Evolutionary conservation across 2,113 vertebrate genomes (phyloP).

Genomic region (Forbesichthys agassizii): DNA sequence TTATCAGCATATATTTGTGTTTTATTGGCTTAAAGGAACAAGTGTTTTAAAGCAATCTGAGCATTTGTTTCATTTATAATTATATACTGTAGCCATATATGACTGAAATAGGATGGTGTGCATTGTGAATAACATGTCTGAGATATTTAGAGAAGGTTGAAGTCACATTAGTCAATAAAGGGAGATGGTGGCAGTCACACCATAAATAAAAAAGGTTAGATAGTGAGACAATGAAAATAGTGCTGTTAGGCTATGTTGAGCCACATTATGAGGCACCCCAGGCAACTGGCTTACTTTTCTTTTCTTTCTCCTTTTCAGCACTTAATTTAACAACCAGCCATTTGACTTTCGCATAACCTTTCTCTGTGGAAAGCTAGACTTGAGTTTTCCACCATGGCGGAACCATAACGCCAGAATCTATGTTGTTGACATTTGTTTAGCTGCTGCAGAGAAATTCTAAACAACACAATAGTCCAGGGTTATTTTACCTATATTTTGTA

Average conservation of each 20-base stretch:
- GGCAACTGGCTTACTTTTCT: too few relatives aligned
- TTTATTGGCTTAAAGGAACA: neutral
- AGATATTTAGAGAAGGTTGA: too few relatives aligned
- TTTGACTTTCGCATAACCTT: neutral
- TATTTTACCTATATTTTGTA: neutral
- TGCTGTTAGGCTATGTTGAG: too few relatives aligned
- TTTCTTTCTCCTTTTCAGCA: too few relatives aligned
- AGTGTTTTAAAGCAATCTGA: neutral
- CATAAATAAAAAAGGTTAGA: too few relatives aligned
- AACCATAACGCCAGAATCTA: neutral
- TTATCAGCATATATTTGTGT: neutral
- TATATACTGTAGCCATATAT: neutral
- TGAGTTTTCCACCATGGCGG: neutral
- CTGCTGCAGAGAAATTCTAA: neutral
- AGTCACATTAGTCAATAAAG: too few relatives aligned
- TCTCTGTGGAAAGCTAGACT: neutral
- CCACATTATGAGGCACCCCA: too few relatives aligned
- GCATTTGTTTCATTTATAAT: neutral
- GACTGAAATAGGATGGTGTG: neutral
- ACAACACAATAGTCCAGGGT: neutral
- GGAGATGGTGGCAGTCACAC: too few relatives aligned
- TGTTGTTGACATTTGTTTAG: neutral
- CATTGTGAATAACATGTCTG: neutral
- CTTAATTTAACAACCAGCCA: neutral
- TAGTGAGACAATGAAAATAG: too few relatives aligned